These are phyloP conservation scores for Merluccius polli DNA, from an alignment of 2,797 vertebrate species.

Conservation along the genomic window DNA sequence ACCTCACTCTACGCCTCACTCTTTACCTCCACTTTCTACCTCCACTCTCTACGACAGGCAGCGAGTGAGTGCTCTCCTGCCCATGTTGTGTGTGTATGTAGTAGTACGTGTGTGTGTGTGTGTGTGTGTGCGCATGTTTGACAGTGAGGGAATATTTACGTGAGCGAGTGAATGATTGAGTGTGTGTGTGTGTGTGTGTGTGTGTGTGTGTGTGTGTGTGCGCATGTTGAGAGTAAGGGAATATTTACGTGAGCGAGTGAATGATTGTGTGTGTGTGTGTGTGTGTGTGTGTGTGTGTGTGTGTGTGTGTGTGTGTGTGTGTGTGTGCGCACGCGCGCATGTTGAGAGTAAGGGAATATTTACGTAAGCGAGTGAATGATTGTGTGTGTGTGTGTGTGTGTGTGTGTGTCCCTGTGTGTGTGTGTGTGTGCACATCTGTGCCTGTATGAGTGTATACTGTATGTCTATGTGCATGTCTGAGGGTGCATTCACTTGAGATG, in stretches of 20 bases:
- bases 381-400: slow-evolving; percentile 12
- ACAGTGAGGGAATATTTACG: neutral
- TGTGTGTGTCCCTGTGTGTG: no score
- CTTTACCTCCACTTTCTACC: no score
- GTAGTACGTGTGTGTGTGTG: neutral
- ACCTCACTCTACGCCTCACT: no score
- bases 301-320: no score
- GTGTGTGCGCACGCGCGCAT: no score
- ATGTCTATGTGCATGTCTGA: neutral
- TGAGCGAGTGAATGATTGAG: slow-evolving; percentile 14
- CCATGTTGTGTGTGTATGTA: neutral
- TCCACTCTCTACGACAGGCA: neutral
- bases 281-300: no score
- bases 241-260: no score
- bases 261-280: neutral
- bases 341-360: neutral
- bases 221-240: no score
- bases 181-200: slow-evolving; percentile 7
- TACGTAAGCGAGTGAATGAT: slow-evolving; percentile 6
- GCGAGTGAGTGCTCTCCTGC: neutral
- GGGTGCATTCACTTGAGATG: no score
- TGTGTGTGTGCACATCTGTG: no score
- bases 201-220: neutral
- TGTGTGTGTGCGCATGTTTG: neutral
- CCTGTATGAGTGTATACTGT: no score